These are phyloP conservation scores for Hemicordylus capensis DNA, from an alignment of 2,113 vertebrate species.

Conservation along the genomic window DNA sequence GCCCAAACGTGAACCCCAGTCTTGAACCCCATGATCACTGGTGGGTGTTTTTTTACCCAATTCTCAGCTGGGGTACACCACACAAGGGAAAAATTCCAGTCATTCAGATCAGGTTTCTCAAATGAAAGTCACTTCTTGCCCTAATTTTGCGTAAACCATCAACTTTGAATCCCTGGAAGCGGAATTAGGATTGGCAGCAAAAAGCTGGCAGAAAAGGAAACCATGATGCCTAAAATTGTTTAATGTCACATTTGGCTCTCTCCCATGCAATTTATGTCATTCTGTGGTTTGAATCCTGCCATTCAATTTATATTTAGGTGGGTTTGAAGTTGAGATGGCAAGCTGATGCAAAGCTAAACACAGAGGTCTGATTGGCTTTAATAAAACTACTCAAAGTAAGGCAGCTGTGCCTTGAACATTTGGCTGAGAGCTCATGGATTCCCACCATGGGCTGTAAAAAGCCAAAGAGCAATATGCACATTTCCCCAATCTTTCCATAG, in stretches of 20 bases:
- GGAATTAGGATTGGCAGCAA: conserved; percentile 15
- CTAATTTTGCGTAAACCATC: conserved; percentile 36
- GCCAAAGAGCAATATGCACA: background rate
- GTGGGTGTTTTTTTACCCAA: background rate
- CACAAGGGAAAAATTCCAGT: background rate
- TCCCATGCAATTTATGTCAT: conserved; percentile 52
- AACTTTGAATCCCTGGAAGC: background rate
- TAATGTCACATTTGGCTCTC: conserved; percentile 41
- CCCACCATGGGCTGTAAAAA: background rate
- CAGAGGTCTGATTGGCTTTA: conserved; percentile 44
- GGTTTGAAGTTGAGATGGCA: background rate
- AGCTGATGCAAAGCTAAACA: background rate
- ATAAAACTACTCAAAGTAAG: conserved; percentile 33
- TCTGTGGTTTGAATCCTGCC: conserved; percentile 36
- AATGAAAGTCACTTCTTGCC: background rate
- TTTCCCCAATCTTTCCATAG: background rate
- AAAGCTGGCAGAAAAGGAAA: background rate
- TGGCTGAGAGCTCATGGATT: conserved; percentile 9
- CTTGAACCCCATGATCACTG: too few species aligned
- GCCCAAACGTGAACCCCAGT: too few species aligned
- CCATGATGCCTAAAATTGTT: conserved; percentile 18
- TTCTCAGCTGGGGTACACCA: conserved; percentile 43
- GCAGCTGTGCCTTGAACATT: conserved; percentile 29
- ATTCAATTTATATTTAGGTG: conserved; percentile 21
- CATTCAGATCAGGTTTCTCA: conserved; percentile 36